Conservation (phyloP, 2,113 vertebrate species). For the Antennarius striatus region DNA sequence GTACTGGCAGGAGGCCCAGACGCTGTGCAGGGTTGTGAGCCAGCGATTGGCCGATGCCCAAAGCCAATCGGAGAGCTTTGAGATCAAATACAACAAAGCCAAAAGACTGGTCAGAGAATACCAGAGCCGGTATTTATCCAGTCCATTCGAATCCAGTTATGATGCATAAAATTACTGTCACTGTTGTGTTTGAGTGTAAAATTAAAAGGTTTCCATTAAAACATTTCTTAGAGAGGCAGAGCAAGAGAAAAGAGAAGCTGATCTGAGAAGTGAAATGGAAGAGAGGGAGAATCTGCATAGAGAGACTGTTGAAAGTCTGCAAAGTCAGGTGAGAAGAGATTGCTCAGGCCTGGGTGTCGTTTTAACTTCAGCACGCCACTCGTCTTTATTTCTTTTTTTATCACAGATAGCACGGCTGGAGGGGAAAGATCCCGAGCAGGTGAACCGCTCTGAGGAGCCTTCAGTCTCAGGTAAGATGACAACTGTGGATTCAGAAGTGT, state of each 20-base stretch:
- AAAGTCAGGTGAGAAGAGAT: constrained; percentile 57
- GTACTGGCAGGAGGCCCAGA: constrained; percentile 92
- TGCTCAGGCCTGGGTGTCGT: neutral
- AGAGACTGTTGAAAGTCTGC: constrained; percentile 77
- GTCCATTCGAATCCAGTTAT: constrained; percentile 6
- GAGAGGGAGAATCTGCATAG: constrained; percentile 80
- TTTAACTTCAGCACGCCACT: neutral
- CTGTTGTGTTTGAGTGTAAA: neutral
- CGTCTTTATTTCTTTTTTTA: constrained; percentile 24
- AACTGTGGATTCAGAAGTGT: neutral
- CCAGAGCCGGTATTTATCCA: constrained; percentile 83
- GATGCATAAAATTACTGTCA: neutral
- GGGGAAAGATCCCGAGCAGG: constrained; percentile 43
- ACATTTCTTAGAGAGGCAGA: constrained; percentile 79
- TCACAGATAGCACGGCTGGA: constrained; percentile 64
- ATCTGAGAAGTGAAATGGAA: constrained; percentile 79
- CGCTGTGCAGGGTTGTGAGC: constrained; percentile 88
- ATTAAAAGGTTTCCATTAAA: neutral
- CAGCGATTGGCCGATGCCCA: constrained; percentile 89
- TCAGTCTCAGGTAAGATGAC: constrained; percentile 63
- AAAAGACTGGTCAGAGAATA: constrained; percentile 88
- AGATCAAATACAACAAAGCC: constrained; percentile 88
- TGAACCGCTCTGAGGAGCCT: constrained; percentile 54
- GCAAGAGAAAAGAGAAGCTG: constrained; percentile 80
- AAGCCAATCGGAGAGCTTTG: constrained; percentile 86